Evolutionary conservation across 1,140 invertebrate species (phyloP), one percentile per base, ranked within the genome.

Genomic region (Ceratina australensis): DNA sequence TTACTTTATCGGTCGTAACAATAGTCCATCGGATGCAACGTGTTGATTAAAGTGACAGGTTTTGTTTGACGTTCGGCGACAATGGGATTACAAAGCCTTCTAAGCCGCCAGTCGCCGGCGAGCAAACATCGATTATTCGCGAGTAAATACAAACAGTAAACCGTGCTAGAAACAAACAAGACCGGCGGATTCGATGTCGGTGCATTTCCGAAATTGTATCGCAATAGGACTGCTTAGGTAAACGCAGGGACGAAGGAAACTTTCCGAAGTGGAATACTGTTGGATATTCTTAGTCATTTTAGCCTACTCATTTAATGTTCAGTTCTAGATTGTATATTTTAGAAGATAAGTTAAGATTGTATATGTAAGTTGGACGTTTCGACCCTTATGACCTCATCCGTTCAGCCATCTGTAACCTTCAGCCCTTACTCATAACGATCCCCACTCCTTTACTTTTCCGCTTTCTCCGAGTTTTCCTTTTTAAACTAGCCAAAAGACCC

Each of bases 141-240:
- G 22, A 67, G 79, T 82, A 87, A 87, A 87, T 74, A 87, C 74
- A 87, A 87, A 87, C 63, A 87, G 83, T 80, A 87, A 87, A 87
- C 78, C 60, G 65, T 67, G 64, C 60, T 47, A 77, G 69, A 7
- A 69, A 77, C 24, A 77, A 77, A 52, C 47, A 77, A 54, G 15
- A 65, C 20, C n/a, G 20, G 2, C 28, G 18, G 12, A 68, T 28
- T n/a, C 18, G 67, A 24, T 49, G 33, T 26, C 49, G 20, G 16
- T 50, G 22, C 15, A 33, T n/a, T 54, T 26, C 13, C 28, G 52
- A 63, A 54, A 24, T 28, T 72, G 4, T 61, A 49, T 61, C 12
- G 18, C 28, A 22, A 69, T 56, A 24, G n/a, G n/a, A 22, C 15
- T n/a, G 33, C 33, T 42, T 75, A 22, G 18, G 3, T 18, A 50